Conservation (phyloP, 35 echinoderm and acorn worm genomes). For the Apostichopus parvimensis region DNA sequence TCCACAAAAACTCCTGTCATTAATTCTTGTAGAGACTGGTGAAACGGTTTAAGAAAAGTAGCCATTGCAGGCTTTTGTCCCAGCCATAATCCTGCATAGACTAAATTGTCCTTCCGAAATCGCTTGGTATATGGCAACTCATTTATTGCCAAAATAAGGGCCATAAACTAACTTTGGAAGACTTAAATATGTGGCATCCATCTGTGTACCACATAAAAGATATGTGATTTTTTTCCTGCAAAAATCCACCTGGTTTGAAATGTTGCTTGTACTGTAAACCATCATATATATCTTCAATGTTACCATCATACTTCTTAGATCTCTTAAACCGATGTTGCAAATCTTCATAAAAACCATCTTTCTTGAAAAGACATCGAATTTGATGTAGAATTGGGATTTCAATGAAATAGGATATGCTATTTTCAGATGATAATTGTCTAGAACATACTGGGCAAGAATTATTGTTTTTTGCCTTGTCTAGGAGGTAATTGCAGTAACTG, state of each 20-base stretch:
- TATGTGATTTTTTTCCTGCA: conserved; percentile 3
- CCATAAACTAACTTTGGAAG: conserved; percentile 25
- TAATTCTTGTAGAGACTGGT: background rate
- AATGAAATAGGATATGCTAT: background rate
- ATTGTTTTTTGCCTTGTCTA: too few relatives aligned
- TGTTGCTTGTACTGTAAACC: background rate
- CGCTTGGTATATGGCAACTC: conserved; percentile 34
- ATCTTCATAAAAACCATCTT: background rate
- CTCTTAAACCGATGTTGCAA: conserved; percentile 13
- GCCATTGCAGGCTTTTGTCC: conserved; percentile 41
- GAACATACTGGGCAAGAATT: too few relatives aligned
- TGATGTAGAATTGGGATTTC: conserved; percentile 32
- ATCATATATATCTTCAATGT: conserved; percentile 61
- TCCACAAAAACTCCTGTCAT: background rate
- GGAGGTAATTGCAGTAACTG: too few relatives aligned
- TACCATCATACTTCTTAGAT: background rate
- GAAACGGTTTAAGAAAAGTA: conserved; percentile 47
- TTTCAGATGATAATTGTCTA: background rate
- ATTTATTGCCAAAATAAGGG: conserved; percentile 42
- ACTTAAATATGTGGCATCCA: conserved; percentile 34
- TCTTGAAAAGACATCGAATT: background rate
- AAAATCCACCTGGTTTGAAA: background rate
- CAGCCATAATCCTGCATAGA: conserved; percentile 29
- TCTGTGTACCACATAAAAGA: conserved; percentile 46
- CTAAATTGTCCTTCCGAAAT: background rate